These are phyloP conservation scores for Ammodytes marinus DNA, from an alignment of 2,113 vertebrate genomes.

Conservation along the genomic window DNA sequence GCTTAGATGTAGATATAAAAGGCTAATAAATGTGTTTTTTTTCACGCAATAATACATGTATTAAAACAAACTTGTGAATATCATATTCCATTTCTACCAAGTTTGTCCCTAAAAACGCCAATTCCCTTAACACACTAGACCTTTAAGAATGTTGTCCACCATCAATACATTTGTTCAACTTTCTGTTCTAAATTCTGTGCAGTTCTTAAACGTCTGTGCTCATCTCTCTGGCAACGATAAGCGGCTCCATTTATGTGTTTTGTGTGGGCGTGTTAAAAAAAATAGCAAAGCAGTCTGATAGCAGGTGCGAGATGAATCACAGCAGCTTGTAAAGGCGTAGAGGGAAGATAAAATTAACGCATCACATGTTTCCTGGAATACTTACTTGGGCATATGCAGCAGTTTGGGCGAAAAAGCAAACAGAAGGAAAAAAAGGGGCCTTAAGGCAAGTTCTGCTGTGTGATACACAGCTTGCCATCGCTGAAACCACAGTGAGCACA, in stretches of 20 bases:
- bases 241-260: not conserved
- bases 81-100: too few species aligned
- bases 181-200: conserved; percentile 6
- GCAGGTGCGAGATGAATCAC: conserved; percentile 51
- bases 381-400: conserved; percentile 36
- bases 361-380: conserved; percentile 55
- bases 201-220: conserved; percentile 34
- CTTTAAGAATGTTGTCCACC: conserved; percentile 18
- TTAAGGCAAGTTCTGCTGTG: conserved; percentile 6
- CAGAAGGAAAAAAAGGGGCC: not conserved
- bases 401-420: conserved; percentile 21
- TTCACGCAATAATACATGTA: too few species aligned
- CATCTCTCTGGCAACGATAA: conserved; percentile 38
- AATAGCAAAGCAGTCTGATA: conserved; percentile 18
- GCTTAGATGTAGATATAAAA: too few species aligned
- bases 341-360: conserved; percentile 50
- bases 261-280: conserved; percentile 46
- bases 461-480: not conserved
- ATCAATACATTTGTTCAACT: not conserved
- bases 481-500: not conserved
- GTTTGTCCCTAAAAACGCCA: too few species aligned
- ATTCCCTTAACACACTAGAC: too few species aligned
- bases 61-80: too few species aligned
- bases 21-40: too few species aligned
- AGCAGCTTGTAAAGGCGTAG: conserved; percentile 15